These are phyloP conservation scores for Magallana angulata DNA, from an alignment of 1,140 invertebrate species.

Conservation along the genomic window DNA sequence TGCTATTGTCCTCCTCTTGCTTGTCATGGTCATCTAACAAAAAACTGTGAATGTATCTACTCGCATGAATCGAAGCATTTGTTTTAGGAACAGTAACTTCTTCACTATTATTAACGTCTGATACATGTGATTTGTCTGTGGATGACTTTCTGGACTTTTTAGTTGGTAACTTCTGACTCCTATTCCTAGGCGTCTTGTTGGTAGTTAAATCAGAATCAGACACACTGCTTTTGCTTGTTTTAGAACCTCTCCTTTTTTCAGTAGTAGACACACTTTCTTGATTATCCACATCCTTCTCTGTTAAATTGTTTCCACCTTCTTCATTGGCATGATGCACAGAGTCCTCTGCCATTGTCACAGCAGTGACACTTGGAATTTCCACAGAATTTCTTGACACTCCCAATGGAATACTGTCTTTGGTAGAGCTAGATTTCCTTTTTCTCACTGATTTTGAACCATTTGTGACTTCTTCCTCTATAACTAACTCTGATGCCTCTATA, in stretches of 20 bases:
- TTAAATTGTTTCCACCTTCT: neutral
- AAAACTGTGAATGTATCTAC: slow-evolving; percentile 7
- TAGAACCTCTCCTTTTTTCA: neutral
- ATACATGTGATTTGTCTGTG: neutral
- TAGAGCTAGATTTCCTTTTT: neutral
- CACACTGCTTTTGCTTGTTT: neutral
- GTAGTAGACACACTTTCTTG: neutral
- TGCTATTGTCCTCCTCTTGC: neutral
- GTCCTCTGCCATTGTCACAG: neutral
- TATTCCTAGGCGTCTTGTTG: neutral
- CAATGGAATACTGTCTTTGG: neutral
- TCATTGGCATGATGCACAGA: neutral
- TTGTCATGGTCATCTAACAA: slow-evolving; percentile 12
- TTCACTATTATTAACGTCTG: neutral
- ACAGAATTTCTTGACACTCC: neutral
- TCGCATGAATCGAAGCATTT: neutral
- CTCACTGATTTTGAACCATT: neutral
- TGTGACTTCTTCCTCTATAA: neutral
- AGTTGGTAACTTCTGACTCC: neutral
- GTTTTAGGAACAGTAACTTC: neutral
- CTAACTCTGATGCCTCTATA: slow-evolving; percentile 9
- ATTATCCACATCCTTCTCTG: neutral
- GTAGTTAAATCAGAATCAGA: neutral
- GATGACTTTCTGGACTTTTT: slow-evolving; percentile 21
- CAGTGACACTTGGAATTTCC: neutral